phyloP scores from a whole-genome alignment of 1,140 invertebrate genomes.

The Bradysia coprophila region DNA sequence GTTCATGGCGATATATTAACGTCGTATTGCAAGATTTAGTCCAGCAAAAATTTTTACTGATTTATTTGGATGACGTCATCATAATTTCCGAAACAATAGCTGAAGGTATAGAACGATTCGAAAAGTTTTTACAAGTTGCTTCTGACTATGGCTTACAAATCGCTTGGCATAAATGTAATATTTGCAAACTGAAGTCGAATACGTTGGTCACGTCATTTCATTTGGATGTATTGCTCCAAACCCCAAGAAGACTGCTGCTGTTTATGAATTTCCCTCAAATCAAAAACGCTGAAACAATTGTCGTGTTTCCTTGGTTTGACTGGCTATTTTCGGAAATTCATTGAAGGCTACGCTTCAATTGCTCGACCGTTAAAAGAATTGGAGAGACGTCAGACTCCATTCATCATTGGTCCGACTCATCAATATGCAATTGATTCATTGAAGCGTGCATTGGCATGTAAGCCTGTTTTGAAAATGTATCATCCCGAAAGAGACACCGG shows the following conservation, averaged over 20 bases:
- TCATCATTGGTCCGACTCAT: constrained; percentile 1
- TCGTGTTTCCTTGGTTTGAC: constrained; percentile 20
- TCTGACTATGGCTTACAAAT: constrained; percentile 17
- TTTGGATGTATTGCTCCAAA: constrained; percentile 9
- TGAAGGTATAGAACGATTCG: constrained; percentile 6
- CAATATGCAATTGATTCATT: constrained; percentile 3
- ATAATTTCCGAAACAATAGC: constrained; percentile 2
- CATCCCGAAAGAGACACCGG: constrained; percentile 5
- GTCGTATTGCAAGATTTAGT: constrained; percentile 12
- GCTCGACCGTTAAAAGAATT: constrained; percentile 15
- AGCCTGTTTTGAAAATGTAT: constrained; percentile 12
- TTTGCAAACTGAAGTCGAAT: constrained; percentile 13
- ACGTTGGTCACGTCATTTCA: constrained; percentile 14
- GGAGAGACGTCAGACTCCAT: constrained; percentile 9
- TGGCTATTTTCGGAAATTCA: constrained; percentile 23
- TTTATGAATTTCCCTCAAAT: constrained; percentile 14
- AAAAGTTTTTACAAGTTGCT: constrained; percentile 10
- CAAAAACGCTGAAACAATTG: constrained; percentile 10
- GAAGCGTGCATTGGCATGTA: constrained; percentile 6
- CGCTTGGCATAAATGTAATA: constrained; percentile 21
- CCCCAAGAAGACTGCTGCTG: constrained; percentile 12
- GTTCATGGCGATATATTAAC: constrained; percentile 22
- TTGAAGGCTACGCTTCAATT: constrained; percentile 13
- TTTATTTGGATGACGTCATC: constrained; percentile 7
- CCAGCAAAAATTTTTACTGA: constrained; percentile 2